phyloP scores from a whole-genome alignment of 2,888 invertebrate genomes.

The Sminthurides aquaticus region DNA sequence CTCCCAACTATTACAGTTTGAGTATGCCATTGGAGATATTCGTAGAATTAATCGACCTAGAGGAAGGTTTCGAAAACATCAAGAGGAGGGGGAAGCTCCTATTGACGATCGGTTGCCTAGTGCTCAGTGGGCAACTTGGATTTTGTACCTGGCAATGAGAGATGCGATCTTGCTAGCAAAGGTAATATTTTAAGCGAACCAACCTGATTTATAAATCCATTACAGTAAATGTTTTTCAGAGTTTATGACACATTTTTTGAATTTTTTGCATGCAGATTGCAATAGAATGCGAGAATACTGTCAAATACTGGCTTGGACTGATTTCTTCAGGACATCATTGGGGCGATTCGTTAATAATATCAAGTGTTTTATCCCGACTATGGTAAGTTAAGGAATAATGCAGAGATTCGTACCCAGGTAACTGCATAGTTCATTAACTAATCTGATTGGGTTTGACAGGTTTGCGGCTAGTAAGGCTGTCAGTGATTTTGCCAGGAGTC shows the following conservation, averaged over 20 bases:
- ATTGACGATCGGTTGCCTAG: conserved; percentile 31
- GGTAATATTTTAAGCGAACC: conserved; percentile 24
- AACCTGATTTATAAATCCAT: too few relatives aligned
- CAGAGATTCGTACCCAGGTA: too few relatives aligned
- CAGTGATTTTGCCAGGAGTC: conserved; percentile 25
- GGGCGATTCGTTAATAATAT: conserved; percentile 40
- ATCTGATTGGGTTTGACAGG: too few relatives aligned
- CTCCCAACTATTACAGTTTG: conserved; percentile 8
- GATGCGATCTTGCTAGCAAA: conserved; percentile 39
- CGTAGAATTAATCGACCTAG: not conserved
- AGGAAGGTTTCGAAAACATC: not conserved
- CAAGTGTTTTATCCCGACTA: conserved; percentile 37
- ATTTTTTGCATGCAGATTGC: conserved; percentile 39
- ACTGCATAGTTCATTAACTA: too few relatives aligned
- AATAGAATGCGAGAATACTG: conserved; percentile 37
- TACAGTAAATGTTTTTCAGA: too few relatives aligned
- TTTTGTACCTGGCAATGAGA: conserved; percentile 35
- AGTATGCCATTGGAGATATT: conserved; percentile 19
- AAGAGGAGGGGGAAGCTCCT: not conserved
- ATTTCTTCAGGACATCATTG: conserved; percentile 42
- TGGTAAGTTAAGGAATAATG: conserved; percentile 33
- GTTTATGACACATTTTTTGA: too few relatives aligned
- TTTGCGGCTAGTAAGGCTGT: conserved; percentile 31
- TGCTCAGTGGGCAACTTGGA: conserved; percentile 40
- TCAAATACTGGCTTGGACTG: conserved; percentile 40